A percentile compares a stretch with the other conserved stretches of the same genome.
These are phyloP conservation scores for Plumapathes pennacea DNA, from an alignment of 92 coral and sea anemone genomes.

Conservation along the genomic window DNA sequence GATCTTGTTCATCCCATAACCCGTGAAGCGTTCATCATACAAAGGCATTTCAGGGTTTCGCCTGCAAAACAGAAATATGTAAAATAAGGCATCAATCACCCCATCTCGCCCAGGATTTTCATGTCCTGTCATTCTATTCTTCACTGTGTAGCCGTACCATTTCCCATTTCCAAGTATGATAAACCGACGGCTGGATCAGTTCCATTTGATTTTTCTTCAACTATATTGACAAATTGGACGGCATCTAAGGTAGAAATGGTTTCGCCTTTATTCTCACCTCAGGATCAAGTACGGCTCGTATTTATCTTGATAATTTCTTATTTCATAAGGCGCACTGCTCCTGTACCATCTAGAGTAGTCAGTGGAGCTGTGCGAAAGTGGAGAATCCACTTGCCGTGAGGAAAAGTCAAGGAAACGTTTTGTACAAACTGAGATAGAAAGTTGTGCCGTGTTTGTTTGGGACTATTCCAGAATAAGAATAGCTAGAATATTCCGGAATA, in stretches of 20 bases:
- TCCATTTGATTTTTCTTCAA: too few relatives aligned
- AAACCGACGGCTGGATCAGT: too few relatives aligned
- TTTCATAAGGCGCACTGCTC: slow-evolving; percentile 17
- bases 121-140: too few relatives aligned
- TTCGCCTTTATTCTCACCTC: slow-evolving; percentile 18
- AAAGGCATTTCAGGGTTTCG: slow-evolving; percentile 13
- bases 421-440: background rate
- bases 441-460: background rate
- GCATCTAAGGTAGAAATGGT: too few relatives aligned
- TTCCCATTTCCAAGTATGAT: too few relatives aligned
- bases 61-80: slow-evolving; percentile 4
- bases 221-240: too few relatives aligned
- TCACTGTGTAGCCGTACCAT: too few relatives aligned
- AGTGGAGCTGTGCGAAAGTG: slow-evolving; percentile 32
- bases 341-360: slow-evolving; percentile 34
- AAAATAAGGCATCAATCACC: too few relatives aligned
- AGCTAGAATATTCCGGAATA: too few relatives aligned
- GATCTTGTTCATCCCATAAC: slow-evolving; percentile 50
- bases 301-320: slow-evolving; percentile 39
- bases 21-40: slow-evolving; percentile 35
- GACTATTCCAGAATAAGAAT: too few relatives aligned
- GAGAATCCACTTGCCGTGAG: slow-evolving; percentile 31
- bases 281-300: slow-evolving; percentile 43
- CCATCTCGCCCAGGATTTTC: too few relatives aligned
- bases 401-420: slow-evolving; percentile 11